These are phyloP conservation scores for Antechinus stuartii DNA, from an alignment of 2,113 vertebrate genomes.

Conservation along the genomic window DNA sequence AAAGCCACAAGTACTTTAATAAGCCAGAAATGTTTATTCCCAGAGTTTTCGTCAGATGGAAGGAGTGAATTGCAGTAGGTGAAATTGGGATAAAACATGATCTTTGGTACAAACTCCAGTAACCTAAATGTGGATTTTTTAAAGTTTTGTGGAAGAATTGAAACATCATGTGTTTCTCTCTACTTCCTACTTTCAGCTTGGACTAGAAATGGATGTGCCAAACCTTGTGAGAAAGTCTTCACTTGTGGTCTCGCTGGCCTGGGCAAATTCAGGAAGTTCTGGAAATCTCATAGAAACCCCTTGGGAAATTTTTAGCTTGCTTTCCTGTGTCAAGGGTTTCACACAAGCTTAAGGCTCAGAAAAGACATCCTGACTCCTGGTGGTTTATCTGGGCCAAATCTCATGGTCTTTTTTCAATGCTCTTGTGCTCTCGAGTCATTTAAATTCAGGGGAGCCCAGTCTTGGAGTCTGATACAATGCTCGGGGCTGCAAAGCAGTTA, in stretches of 20 bases:
- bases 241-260: conserved; percentile 74
- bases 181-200: conserved; percentile 77
- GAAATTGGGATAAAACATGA: conserved; percentile 25
- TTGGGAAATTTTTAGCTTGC: conserved; percentile 76
- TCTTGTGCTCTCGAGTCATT: not conserved
- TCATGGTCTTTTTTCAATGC: not conserved
- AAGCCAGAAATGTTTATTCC: not conserved
- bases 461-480: not conserved
- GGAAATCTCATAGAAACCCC: conserved; percentile 79
- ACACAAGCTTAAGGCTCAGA: conserved; percentile 57
- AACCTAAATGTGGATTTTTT: conserved; percentile 61
- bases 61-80: not conserved
- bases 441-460: accelerated
- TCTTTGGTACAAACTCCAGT: conserved; percentile 42
- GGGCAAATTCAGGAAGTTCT: conserved; percentile 79
- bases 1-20: not conserved
- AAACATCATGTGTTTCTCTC: conserved; percentile 71
- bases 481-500: not conserved
- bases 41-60: not conserved
- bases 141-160: conserved; percentile 62
- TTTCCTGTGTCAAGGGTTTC: conserved; percentile 65
- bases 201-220: conserved; percentile 72
- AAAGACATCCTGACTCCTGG: conserved; percentile 31
- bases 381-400: conserved; percentile 6
- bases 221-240: conserved; percentile 72